Conservation (phyloP, 1,140 invertebrate genomes). For the Ephestia elutella region DNA sequence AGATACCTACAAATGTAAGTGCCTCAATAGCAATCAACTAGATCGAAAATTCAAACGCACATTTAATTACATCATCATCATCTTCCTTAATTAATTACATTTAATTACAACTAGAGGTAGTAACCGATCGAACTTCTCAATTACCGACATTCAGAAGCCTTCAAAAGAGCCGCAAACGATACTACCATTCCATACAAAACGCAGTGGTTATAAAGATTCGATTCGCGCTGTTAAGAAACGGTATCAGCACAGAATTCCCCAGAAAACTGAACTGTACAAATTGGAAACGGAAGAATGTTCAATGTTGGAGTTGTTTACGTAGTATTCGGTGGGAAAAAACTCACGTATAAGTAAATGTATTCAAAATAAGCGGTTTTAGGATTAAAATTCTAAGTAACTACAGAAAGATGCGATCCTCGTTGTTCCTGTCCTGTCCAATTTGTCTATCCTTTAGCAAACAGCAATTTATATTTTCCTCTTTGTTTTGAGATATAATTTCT, state of each 20-base stretch:
- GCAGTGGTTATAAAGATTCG: slow-evolving; percentile 11
- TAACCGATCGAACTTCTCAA: slow-evolving; percentile 14
- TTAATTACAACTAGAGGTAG: slow-evolving; percentile 9
- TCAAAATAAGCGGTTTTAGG: not conserved
- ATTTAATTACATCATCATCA: not conserved
- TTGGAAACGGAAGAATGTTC: not conserved
- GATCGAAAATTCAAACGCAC: not conserved
- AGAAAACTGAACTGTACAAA: not conserved
- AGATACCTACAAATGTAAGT: not conserved
- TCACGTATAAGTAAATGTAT: not conserved
- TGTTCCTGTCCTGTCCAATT: too few relatives aligned
- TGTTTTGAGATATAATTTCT: not conserved
- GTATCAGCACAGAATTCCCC: not conserved
- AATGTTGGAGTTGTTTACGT: not conserved
- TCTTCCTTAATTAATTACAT: not conserved
- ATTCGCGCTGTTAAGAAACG: slow-evolving; percentile 13
- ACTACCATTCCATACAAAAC: slow-evolving; percentile 10
- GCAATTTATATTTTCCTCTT: not conserved
- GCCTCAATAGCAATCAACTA: not conserved
- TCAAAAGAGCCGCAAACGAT: slow-evolving; percentile 16
- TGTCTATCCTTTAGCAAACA: too few relatives aligned
- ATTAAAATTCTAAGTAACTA: not conserved
- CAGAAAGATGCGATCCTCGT: not conserved
- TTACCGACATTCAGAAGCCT: slow-evolving; percentile 8
- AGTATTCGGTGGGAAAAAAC: not conserved